Evolutionary conservation across 2,113 vertebrate genomes (phyloP), one percentile per base, ranked within the genome.

Genomic region (Mungos mungo): DNA sequence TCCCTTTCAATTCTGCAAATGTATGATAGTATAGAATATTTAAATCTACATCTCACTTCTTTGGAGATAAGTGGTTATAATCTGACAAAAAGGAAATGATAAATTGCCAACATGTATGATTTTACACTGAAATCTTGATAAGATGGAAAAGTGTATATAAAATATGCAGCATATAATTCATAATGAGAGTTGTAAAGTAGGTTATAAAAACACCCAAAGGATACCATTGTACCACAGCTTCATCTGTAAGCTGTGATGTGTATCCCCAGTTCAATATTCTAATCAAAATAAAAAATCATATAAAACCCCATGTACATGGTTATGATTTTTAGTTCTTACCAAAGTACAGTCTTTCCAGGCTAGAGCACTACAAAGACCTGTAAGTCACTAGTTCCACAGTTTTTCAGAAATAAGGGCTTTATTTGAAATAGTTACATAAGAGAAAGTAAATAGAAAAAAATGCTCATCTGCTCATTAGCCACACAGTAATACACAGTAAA

Each of bases 81-180:
- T 94, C 18, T 92, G 86, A 92, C 96, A 85, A 71, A 95, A 97
- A 95, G 25, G 14, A 97, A 93, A 60, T 90, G 77, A 74, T 63
- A 77, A 93, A 93, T 86, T 93, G 31, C 71, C 57, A 93, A 88
- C 29, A 66, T 85, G 69, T 18, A 7, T 74, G 21, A 95, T 6
- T 65, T 97, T 91, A 91, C 19, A 85, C 10, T 96, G 38, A 88
- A 96, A 93, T 27, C 9, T 69, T 92, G 60, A 19, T 91, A 47
- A 74, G 54, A 80, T 57, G 33, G 38, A 88, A 93, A 86, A 92
- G 27, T 50, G 1, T 69, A 84, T 9, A 81, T 71, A 90, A 93
- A 94, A 66, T 82, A 38, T 65, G 3, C 16, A 72, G 45, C 88
- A 71, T 31, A 65, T 33, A 57, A 23, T 41, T 82, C 41, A 92